Percentiles rank a stretch among this genome's conserved stretches.
phyloP scores from a whole-genome alignment of 1,140 invertebrate species.

The Lysiphlebus fabarum region DNA sequence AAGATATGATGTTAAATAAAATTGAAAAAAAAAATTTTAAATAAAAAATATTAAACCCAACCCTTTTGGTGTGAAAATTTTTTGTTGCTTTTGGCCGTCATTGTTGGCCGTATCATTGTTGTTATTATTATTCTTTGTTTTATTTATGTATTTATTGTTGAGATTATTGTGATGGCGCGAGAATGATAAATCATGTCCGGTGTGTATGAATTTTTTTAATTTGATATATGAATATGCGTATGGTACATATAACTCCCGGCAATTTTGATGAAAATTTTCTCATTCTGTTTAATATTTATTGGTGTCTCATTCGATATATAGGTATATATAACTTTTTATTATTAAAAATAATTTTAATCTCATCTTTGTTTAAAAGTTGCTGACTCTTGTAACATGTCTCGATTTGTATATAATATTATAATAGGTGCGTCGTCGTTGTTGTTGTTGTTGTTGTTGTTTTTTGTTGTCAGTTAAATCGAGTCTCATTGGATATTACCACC shows the following conservation, averaged over 20 bases:
- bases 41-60: conserved; percentile 1
- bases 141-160: no score
- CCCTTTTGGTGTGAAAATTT: conserved; percentile 8
- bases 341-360: no score
- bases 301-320: not conserved
- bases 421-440: conserved; percentile 9
- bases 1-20: not conserved
- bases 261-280: not conserved
- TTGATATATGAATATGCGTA: conserved; percentile 1
- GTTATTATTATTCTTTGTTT: conserved; percentile 15
- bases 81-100: not conserved
- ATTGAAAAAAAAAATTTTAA: not conserved
- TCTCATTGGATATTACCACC: not conserved
- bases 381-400: no score
- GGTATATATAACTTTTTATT: no score
- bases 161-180: conserved; percentile 11
- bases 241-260: conserved; percentile 12
- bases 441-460: no score
- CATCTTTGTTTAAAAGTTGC: no score
- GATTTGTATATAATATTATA: no score
- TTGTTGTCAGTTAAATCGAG: no score
- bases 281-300: not conserved
- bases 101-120: conserved; percentile 13
- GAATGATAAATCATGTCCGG: conserved; percentile 16
- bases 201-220: conserved; percentile 3